phyloP scores from a whole-genome alignment of 2,797 vertebrate genomes.

The Geotrypetes seraphini region DNA sequence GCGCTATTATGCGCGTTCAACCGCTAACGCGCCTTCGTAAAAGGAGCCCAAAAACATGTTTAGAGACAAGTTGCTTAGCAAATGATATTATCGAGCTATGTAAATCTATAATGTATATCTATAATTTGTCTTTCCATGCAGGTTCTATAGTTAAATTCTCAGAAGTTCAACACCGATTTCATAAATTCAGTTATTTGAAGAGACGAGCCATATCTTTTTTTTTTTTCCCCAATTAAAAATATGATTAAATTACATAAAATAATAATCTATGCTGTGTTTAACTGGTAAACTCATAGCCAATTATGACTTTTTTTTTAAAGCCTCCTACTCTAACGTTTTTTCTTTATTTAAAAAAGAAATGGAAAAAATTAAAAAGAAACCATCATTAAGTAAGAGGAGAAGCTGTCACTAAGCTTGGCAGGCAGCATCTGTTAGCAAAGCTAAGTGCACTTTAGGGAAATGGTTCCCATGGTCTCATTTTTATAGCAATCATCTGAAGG shows the following conservation, averaged over 20 bases:
- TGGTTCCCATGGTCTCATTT: background rate
- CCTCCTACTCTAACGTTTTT: conserved; percentile 26
- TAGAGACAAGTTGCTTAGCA: conserved; percentile 15
- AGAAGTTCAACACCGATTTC: conserved; percentile 28
- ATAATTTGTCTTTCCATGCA: background rate
- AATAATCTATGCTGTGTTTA: conserved; percentile 38
- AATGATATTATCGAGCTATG: background rate
- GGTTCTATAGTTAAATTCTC: conserved; percentile 30
- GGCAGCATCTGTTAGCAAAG: conserved; percentile 6
- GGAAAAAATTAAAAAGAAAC: conserved; percentile 34
- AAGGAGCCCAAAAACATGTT: no score
- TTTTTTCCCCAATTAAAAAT: conserved; percentile 35
- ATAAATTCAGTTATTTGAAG: conserved; percentile 39
- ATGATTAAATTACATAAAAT: conserved; percentile 43
- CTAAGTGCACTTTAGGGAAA: conserved; percentile 15
- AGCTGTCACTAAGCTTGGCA: conserved; percentile 21
- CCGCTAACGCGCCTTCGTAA: no score
- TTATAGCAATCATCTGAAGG: background rate
- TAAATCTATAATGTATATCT: background rate
- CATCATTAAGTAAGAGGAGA: conserved; percentile 26
- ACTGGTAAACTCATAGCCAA: conserved; percentile 35
- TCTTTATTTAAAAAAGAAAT: conserved; percentile 46
- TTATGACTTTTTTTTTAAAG: conserved; percentile 15
- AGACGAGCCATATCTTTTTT: conserved; percentile 32
- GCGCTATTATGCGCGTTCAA: no score